These are phyloP conservation scores for Phaedon cochleariae DNA, from an alignment of 2,888 invertebrate genomes.

Conservation along the genomic window DNA sequence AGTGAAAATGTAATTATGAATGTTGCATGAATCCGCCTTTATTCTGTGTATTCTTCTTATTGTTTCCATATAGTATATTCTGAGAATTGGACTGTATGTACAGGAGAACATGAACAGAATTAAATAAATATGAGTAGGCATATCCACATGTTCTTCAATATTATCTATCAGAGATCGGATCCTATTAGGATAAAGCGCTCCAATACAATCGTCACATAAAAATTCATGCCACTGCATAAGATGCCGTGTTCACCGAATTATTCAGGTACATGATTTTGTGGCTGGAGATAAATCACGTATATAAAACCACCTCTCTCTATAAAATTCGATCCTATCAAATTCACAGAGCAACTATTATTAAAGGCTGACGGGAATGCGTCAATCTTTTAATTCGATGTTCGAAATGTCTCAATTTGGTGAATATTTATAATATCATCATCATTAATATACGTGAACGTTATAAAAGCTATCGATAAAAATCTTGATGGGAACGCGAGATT, in stretches of 20 bases:
- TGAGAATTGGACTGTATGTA: too few relatives aligned
- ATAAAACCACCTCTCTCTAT: not conserved
- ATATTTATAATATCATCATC: not conserved
- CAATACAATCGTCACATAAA: too few relatives aligned
- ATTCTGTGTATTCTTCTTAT: too few relatives aligned
- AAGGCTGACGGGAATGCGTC: not conserved
- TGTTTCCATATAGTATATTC: too few relatives aligned
- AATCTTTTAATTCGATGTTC: not conserved
- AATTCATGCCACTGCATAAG: not conserved
- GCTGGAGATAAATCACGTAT: not conserved
- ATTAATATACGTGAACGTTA: not conserved
- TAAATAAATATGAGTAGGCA: too few relatives aligned
- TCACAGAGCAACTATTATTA: not conserved
- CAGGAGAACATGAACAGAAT: too few relatives aligned
- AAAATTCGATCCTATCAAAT: not conserved
- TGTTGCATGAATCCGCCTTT: too few relatives aligned
- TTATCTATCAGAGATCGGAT: not conserved
- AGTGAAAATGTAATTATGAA: too few relatives aligned
- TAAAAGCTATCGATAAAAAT: not conserved
- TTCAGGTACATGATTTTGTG: not conserved
- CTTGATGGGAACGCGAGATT: not conserved
- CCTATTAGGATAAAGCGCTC: not conserved
- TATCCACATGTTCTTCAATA: too few relatives aligned
- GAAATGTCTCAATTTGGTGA: not conserved
- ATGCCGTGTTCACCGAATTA: not conserved